Evolutionary conservation across 2,797 vertebrate genomes (phyloP), one percentile per base, ranked within the genome.

Genomic region (Arnoldichthys spilopterus): DNA sequence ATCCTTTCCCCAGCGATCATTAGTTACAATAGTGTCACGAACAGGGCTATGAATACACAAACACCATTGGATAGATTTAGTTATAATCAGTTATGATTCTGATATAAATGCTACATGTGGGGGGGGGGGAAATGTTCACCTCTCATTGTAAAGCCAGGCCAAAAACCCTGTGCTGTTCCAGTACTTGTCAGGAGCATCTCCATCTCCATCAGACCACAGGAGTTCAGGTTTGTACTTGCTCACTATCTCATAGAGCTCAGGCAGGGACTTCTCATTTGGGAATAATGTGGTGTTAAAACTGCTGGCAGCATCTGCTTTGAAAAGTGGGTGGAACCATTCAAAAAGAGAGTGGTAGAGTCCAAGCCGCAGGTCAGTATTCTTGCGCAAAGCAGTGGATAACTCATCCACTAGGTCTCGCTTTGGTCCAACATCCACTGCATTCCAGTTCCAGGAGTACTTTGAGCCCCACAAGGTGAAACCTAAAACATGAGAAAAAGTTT

Each of bases 161-260:
- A 99, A 88, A 89, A 99, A 99, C 1, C 91, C 95, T 0, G 97
- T 99, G 90, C 97, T 99, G 88, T 99, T 98, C 98, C 98, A 99
- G 88, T 99, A 99, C 15, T 43, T 56, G 72, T 95, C 94, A 0
- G 97, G 96, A 0, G 96, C 98, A 0, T 94, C 11, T 28, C 94
- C 97, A 12, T 96, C 90, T 1, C 98, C 98, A 70, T 99, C 98
- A 0, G 97, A 95, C 98, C 98, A 99, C 79, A 99, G 88, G 69
- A 99, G 34, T 62, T 99, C 97, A 0, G 98, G 98, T 32, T 89
- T 93, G 89, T 96, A 99, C 85, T 88, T 92, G 30, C 59, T 82
- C 45, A 98, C 90, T 30, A 99, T 88, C 85, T 98, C 95, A 22
- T 96, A 96, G 32, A 99, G 95, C 86, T 99, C 98, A 0, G 97